Evolutionary conservation across 2,888 invertebrate genomes (phyloP), one percentile per base, ranked within the genome.

Genomic region (Pimpla rufipes): DNA sequence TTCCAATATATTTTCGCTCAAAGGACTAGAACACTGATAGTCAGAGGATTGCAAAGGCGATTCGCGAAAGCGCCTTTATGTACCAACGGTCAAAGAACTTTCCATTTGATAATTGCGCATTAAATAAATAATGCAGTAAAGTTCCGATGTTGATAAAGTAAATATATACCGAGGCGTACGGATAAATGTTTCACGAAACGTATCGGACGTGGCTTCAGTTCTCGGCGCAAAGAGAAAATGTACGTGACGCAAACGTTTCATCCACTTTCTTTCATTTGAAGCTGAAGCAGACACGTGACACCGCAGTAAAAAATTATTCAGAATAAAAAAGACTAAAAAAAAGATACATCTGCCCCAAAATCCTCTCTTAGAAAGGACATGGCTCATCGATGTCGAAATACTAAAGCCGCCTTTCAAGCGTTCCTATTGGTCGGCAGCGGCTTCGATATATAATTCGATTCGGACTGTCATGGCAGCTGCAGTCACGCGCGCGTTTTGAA

Each of bases 101-200:
- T 52, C 21, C 13, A 55, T 55, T 23, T 23, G 23, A 52, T 55
- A 23, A 55, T 55, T 55, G 13, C 23, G 4, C 10, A 21, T 10
- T 37, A 59, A 37, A 59, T 59, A 59, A 59, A 37, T 59, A 59
- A 59, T 37, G 52, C 37, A 35, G 59, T 10, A 37, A 35, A 59
- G 11, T 8, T 7, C 29, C 1, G 16, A 59, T 35, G n/a, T 59
- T 37, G 35, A n/a, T 35, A 52, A 5, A n/a, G n/a, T 16, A 59
- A 59, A 59, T 4, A 59, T 13, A 18, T 11, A n/a, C n/a, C 23
- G 55, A 55, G 21, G 21, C 52, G 1, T 50, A 7, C 10, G 4
- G 13, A 8, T 1, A 52, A 1, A 52, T 10, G 7, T 52, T 52
- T 10, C 8, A 21, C 11, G 52, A 23, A 52, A 4, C 52, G 21